These are phyloP conservation scores for Pseudeuparius sepicola DNA, from an alignment of 2,888 invertebrate species.

Conservation along the genomic window DNA sequence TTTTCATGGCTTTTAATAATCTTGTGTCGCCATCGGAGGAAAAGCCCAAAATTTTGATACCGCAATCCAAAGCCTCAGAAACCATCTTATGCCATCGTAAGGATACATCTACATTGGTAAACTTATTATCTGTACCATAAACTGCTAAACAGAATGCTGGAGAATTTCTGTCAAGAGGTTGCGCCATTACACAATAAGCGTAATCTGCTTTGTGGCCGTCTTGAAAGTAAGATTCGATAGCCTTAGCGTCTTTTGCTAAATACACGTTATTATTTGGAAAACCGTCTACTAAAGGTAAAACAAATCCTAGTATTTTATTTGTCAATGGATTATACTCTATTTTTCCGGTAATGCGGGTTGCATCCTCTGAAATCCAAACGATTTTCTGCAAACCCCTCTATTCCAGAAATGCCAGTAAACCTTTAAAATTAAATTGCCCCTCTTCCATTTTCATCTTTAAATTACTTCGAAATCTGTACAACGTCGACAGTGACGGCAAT, in stretches of 20 bases:
- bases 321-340: conserved; percentile 8
- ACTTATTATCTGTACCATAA: conserved; percentile 11
- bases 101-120: conserved; percentile 3
- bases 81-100: conserved; percentile 7
- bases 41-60: conserved; percentile 15
- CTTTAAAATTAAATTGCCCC: no score
- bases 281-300: conserved; percentile 4
- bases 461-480: no score
- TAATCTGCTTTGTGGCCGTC: conserved; percentile 4
- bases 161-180: conserved; percentile 6
- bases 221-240: conserved; percentile 6
- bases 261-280: conserved; percentile 1
- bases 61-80: conserved; percentile 3
- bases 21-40: conserved; percentile 12
- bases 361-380: conserved; percentile 12
- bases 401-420: no score
- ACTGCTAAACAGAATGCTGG: conserved; percentile 12
- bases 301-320: conserved; percentile 7
- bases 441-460: no score
- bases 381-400: no score
- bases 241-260: conserved; percentile 2
- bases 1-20: conserved; percentile 14
- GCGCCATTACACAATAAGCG: conserved; percentile 10
- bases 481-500: no score
- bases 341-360: conserved; percentile 7